These are phyloP conservation scores for Vultur gryphus DNA, from an alignment of 2,797 vertebrate species.

Conservation along the genomic window DNA sequence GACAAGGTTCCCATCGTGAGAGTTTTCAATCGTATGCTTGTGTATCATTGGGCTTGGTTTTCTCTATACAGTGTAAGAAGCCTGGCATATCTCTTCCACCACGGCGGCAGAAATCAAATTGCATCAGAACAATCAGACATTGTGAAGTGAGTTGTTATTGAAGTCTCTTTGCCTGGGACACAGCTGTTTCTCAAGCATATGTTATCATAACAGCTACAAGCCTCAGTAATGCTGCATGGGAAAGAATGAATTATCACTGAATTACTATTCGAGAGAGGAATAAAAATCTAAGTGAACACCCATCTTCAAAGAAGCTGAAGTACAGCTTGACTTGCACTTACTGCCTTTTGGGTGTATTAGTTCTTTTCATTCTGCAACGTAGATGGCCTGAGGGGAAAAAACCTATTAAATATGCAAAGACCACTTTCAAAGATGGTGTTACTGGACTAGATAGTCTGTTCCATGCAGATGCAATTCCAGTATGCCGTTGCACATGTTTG, in stretches of 20 bases:
- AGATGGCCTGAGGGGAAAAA: neutral
- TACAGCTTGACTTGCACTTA: neutral
- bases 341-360: neutral
- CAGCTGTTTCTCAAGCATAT: conserved; percentile 22
- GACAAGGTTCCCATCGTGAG: neutral
- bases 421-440: neutral
- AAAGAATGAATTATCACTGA: neutral
- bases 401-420: neutral
- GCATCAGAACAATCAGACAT: conserved; percentile 3
- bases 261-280: neutral
- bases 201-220: neutral
- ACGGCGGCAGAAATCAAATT: neutral
- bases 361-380: neutral
- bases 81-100: neutral
- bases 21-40: neutral
- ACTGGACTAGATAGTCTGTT: neutral
- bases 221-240: neutral
- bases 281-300: neutral
- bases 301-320: neutral
- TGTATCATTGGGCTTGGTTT: neutral
- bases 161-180: neutral
- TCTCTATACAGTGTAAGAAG: neutral
- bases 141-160: neutral
- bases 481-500: neutral
- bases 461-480: neutral